Evolutionary conservation across 2,888 invertebrate genomes (phyloP).

Genomic region (Pyrrhia umbra): DNA sequence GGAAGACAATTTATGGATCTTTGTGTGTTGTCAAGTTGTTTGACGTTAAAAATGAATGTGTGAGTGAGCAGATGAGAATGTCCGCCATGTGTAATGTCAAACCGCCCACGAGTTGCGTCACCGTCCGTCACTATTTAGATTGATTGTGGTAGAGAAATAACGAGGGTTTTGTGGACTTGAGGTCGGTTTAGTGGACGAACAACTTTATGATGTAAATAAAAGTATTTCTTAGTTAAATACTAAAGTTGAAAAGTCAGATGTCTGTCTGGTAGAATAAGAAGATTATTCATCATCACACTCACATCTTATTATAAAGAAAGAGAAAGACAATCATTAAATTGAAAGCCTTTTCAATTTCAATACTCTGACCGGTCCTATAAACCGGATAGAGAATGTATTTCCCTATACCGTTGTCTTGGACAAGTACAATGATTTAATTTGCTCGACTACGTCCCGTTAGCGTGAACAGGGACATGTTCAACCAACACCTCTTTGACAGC

Average conservation of each 20-base stretch:
- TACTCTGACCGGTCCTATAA: neutral
- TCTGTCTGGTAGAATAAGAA: too few relatives aligned
- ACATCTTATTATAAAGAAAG: too few relatives aligned
- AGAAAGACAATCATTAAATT: too few relatives aligned
- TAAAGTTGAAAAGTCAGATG: too few relatives aligned
- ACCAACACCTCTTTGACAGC: slow-evolving; percentile 35
- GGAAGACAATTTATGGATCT: slow-evolving; percentile 70
- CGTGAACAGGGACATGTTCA: slow-evolving; percentile 17
- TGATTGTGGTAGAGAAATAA: slow-evolving; percentile 57
- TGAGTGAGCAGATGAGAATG: slow-evolving; percentile 55
- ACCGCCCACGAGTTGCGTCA: slow-evolving; percentile 82
- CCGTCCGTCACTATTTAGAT: slow-evolving; percentile 60
- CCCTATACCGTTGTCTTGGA: neutral
- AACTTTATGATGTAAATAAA: neutral
- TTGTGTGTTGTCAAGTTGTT: slow-evolving; percentile 45
- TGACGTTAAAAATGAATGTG: slow-evolving; percentile 40
- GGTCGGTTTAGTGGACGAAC: slow-evolving; percentile 13
- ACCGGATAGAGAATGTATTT: slow-evolving; percentile 12
- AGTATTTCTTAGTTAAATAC: too few relatives aligned
- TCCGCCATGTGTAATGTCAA: slow-evolving; percentile 68
- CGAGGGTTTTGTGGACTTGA: slow-evolving; percentile 53
- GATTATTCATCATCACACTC: too few relatives aligned
- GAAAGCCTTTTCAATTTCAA: too few relatives aligned
- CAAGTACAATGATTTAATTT: slow-evolving; percentile 37
- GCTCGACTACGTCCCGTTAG: slow-evolving; percentile 27